phyloP scores from a whole-genome alignment of 2,888 invertebrate species.

The Eurytoma adleriae region DNA sequence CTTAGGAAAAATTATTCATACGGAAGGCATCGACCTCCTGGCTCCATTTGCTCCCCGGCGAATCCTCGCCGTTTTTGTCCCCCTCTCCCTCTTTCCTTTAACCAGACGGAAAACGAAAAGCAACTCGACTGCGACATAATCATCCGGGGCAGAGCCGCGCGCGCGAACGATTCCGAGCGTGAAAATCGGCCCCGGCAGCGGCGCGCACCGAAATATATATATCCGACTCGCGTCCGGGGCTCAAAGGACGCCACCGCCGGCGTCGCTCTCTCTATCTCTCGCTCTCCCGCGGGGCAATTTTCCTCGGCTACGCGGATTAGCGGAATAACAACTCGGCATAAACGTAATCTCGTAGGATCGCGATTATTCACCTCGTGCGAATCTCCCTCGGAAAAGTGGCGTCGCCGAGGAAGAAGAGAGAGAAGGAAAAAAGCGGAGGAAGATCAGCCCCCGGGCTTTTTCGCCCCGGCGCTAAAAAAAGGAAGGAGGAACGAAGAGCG shows the following conservation, averaged over 20 bases:
- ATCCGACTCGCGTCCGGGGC: neutral
- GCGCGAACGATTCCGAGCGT: neutral
- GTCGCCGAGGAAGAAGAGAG: slow-evolving; percentile 22
- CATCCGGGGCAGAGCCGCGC: no score
- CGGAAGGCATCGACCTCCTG: neutral
- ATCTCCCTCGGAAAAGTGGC: slow-evolving; percentile 37
- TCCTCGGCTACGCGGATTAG: slow-evolving; percentile 46
- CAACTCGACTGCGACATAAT: no score
- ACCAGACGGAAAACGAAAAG: no score
- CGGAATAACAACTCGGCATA: slow-evolving; percentile 55
- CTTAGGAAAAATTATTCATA: neutral
- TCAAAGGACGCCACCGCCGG: slow-evolving; percentile 1
- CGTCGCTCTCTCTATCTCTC: neutral
- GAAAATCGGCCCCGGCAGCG: neutral
- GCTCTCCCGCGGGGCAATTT: slow-evolving; percentile 33
- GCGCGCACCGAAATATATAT: neutral
- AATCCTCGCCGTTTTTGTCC: no score
- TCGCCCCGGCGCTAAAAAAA: slow-evolving; percentile 30
- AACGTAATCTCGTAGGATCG: slow-evolving; percentile 56
- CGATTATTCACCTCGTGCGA: slow-evolving; percentile 46
- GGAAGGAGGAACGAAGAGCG: slow-evolving; percentile 32
- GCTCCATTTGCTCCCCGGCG: no score
- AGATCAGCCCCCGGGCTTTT: slow-evolving; percentile 59
- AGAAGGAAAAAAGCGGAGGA: slow-evolving; percentile 52
- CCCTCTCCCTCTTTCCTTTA: no score